Conservation (phyloP, 2,797 vertebrate genomes). For the Sorex maritimensis region DNA sequence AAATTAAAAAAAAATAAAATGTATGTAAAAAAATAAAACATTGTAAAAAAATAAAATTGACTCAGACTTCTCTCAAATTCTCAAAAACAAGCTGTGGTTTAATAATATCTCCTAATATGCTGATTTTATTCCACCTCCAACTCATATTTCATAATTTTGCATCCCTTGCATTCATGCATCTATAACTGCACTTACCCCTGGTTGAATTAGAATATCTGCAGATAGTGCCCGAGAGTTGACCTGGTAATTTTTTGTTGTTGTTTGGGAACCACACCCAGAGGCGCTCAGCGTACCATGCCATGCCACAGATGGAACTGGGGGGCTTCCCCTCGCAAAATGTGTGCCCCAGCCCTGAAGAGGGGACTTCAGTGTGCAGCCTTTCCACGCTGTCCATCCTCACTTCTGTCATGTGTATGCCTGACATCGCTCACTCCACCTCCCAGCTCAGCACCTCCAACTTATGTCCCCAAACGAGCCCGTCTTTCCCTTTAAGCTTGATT, state of each 20-base stretch:
- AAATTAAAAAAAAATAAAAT: too few relatives aligned
- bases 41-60: not conserved
- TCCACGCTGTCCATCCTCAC: not conserved
- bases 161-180: not conserved
- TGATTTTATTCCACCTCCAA: slow-evolving; percentile 4
- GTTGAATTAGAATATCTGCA: not conserved
- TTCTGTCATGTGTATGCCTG: not conserved
- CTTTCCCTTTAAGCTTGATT: slow-evolving; percentile 8
- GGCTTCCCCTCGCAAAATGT: too few relatives aligned
- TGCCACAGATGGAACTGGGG: too few relatives aligned
- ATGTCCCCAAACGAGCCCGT: not conserved
- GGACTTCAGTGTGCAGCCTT: slow-evolving; percentile 9
- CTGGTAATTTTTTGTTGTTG: not conserved
- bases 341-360: too few relatives aligned
- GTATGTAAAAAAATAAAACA: too few relatives aligned
- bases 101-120: not conserved
- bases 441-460: not conserved
- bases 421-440: not conserved
- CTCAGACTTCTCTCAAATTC: slow-evolving; percentile 13
- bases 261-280: too few relatives aligned
- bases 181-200: not conserved
- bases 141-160: slow-evolving; percentile 33
- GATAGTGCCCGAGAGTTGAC: not conserved
- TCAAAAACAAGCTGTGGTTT: slow-evolving; percentile 22
- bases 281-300: too few relatives aligned